Evolutionary conservation across 1,140 invertebrate species (phyloP).

Genomic region (Caerostris extrusa): DNA sequence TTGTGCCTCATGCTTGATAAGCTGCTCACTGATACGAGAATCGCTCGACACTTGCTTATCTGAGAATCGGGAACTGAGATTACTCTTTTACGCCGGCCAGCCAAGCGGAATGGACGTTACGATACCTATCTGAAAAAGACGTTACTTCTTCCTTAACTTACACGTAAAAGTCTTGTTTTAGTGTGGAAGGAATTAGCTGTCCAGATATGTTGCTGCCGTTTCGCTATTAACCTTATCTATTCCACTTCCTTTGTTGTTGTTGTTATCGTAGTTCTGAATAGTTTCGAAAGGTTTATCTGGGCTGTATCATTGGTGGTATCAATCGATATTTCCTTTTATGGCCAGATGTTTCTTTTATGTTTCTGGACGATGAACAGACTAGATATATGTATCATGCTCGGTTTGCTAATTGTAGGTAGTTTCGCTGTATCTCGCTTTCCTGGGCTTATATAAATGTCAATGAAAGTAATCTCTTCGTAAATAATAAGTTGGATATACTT

Average conservation of each 20-base stretch:
- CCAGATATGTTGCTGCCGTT: background rate
- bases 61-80: constrained; percentile 46
- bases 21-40: constrained; percentile 55
- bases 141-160: constrained; percentile 5
- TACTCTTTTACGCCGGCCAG: constrained; percentile 21
- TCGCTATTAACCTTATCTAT: constrained; percentile 41
- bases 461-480: no score
- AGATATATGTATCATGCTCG: background rate
- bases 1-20: constrained; percentile 62
- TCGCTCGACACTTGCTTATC: constrained; percentile 56
- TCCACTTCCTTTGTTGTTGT: constrained; percentile 18
- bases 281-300: constrained; percentile 29
- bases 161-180: constrained; percentile 5
- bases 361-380: background rate
- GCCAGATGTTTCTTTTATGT: background rate
- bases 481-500: no score
- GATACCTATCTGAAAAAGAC: constrained; percentile 47
- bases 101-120: constrained; percentile 30
- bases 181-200: constrained; percentile 6
- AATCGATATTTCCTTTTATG: background rate
- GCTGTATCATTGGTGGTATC: background rate
- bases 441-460: no score
- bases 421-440: background rate
- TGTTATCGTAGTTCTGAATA: constrained; percentile 22
- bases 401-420: background rate